Base-by-base conservation (phyloP, 2,113 vertebrate genomes). In the Heterocephalus glaber region DNA sequence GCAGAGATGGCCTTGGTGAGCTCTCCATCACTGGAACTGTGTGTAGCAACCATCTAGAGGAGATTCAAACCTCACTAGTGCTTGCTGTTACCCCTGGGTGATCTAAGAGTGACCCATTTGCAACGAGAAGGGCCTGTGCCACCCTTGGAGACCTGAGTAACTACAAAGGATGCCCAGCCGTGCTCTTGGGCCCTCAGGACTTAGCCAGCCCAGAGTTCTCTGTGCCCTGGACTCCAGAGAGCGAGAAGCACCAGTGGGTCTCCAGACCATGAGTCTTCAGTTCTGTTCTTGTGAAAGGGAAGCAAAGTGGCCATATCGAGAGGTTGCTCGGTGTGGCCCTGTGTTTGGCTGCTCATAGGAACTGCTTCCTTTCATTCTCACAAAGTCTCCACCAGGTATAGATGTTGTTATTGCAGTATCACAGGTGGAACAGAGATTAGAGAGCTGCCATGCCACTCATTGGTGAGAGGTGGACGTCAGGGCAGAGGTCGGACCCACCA, bases 401-500 rank as follows among this genome's bases (percentile, higher is more conserved):
- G 92, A 20, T 14, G 11, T 14, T 16, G 28, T 20, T 68, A 28
- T 56, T 65, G 22, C 76, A 58, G 0, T 7, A 1, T 49, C 2
- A 33, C 38, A n/a, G 81, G 33, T 24, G 41, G 41, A 8, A 54
- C 54, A n/a, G 86, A 58, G 38, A 54, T 11, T 3, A 44, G 70
- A 38, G 80, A 38, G 54, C 30, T 10, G 52, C 4, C 3, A 3
- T 33, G 35, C 20, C 7, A 24, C 54, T 47, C 70, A 22, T 89
- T 38, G 4, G 11, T 0, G 1, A 83, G 77, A 41, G 54, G 33
- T 76, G 35, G 86, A 11, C 7, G 5, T 11, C 20, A 12, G 19
- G n/a, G 28, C 5, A 2, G 2, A 1, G 0, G 41, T 65, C 35
- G 5, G 3, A 7, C 17, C 7, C 26, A 61, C 17, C 9, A 5